Evolutionary conservation across 2,797 vertebrate species (phyloP).

Genomic region (Monodelphis domestica): DNA sequence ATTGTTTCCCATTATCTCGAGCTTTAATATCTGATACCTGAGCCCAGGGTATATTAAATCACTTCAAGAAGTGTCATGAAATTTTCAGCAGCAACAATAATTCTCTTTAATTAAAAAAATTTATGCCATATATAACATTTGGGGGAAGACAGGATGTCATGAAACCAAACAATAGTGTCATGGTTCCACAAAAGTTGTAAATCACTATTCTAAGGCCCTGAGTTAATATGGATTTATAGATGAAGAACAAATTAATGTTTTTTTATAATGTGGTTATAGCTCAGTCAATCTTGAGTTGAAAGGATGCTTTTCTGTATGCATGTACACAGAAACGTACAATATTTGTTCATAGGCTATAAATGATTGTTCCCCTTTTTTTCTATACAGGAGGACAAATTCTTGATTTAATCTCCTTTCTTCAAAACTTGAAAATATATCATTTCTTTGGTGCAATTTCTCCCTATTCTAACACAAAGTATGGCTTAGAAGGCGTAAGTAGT

Average conservation of each 20-base stretch:
- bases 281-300: constrained; percentile 62
- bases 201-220: constrained; percentile 54
- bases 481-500: background rate
- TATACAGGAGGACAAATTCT: constrained; percentile 60
- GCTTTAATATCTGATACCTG: constrained; percentile 45
- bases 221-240: constrained; percentile 63
- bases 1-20: constrained; percentile 43
- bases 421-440: background rate
- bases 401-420: constrained; percentile 38
- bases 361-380: constrained; percentile 69
- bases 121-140: constrained; percentile 51
- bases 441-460: background rate
- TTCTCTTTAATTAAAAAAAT: constrained; percentile 57
- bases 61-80: constrained; percentile 58
- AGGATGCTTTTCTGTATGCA: constrained; percentile 58
- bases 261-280: constrained; percentile 63
- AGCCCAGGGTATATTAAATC: constrained; percentile 48
- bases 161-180: constrained; percentile 59
- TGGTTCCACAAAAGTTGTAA: constrained; percentile 57
- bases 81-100: constrained; percentile 56
- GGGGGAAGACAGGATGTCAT: constrained; percentile 31
- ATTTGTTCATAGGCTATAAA: constrained; percentile 68
- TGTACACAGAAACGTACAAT: constrained; percentile 31
- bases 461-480: background rate
- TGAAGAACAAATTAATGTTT: constrained; percentile 65